A percentile compares a stretch with the other conserved stretches of the same genome.
These are phyloP conservation scores for Erannis defoliaria DNA, from an alignment of 2,888 invertebrate genomes.

Conservation along the genomic window DNA sequence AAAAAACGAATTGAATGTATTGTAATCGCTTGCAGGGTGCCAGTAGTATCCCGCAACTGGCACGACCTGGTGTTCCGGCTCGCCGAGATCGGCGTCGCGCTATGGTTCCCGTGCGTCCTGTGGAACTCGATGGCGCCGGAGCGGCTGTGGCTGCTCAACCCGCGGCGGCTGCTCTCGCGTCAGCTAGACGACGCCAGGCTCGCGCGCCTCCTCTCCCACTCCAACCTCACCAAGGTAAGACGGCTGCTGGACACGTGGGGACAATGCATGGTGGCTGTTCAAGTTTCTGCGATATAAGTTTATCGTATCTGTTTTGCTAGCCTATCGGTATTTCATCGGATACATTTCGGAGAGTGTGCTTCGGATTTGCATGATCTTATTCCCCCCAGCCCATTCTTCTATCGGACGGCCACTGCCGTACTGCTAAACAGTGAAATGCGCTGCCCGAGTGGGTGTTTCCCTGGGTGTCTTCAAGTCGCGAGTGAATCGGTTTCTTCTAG, in stretches of 20 bases:
- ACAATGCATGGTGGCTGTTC: background rate
- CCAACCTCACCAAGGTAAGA: conserved; percentile 73
- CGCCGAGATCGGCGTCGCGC: conserved; percentile 96
- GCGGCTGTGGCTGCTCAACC: conserved; percentile 97
- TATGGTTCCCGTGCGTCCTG: conserved; percentile 98
- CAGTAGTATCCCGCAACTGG: conserved; percentile 96
- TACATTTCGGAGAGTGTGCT: too few species aligned
- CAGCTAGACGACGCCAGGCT: conserved; percentile 87
- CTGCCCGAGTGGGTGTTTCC: too few species aligned
- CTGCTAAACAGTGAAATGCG: too few species aligned
- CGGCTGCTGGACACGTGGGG: background rate
- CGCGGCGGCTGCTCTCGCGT: conserved; percentile 92
- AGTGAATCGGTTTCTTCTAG: too few species aligned
- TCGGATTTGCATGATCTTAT: too few species aligned
- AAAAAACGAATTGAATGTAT: background rate
- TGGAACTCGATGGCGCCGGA: conserved; percentile 99
- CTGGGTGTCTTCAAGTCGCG: too few species aligned
- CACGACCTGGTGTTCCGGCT: conserved; percentile 96
- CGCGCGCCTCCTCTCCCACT: conserved; percentile 69
- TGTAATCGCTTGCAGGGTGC: conserved; percentile 87
- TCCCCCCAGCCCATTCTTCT: too few species aligned
- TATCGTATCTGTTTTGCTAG: too few species aligned
- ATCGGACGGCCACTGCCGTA: too few species aligned
- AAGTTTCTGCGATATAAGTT: too few species aligned
- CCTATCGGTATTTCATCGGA: too few species aligned